Base-by-base conservation (phyloP, 1,140 invertebrate genomes). In the Drosophila quadrilineata region DNA sequence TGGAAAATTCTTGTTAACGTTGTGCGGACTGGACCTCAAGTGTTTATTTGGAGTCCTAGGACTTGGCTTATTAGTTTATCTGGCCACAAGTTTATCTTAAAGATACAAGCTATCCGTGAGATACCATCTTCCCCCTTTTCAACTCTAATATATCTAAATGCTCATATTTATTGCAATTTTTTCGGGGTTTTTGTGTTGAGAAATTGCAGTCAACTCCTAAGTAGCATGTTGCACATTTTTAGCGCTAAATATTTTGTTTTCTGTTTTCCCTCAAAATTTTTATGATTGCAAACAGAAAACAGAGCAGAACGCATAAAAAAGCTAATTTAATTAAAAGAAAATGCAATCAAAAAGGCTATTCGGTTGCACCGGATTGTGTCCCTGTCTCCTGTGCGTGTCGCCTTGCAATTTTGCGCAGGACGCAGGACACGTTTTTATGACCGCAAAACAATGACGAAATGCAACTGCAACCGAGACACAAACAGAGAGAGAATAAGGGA, bases 271-370 rank as follows among this genome's bases (percentile, higher is more conserved):
- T 5, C 3, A 1, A 29, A 8, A 28, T 31, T 68, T 46, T 70
- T 54, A 67, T 67, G 54, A 33, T n/a, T 24, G 14, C 45, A 59
- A 66, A 68, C 65, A 77, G 40, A 77, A 69, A 68, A 31, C 69
- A 58, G 41, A 26, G 57, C 46, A 75, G 71, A n/a, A n/a, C 71
- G 57, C 79, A 84, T 84, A 74, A 77, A 84, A 77, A 75, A 84
- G 79, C 79, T 84, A 84, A 84, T 84, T 84, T 85, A 84, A 84
- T 84, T 84, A 84, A 84, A 84, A 79, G 79, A 84, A 84, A 85
- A 85, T 75, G 79, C 79, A 85, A 84, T 84, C 70, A 84, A 84
- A 84, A 84, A 68, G 69, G 66, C 71, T 74, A 84, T 85, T 84
- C 52, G 36, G 33, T 43, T 41, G 24, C 65, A n/a, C n/a, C n/a